Base-by-base conservation (phyloP, 2,113 vertebrate species). In the Zosterops japonicus region DNA sequence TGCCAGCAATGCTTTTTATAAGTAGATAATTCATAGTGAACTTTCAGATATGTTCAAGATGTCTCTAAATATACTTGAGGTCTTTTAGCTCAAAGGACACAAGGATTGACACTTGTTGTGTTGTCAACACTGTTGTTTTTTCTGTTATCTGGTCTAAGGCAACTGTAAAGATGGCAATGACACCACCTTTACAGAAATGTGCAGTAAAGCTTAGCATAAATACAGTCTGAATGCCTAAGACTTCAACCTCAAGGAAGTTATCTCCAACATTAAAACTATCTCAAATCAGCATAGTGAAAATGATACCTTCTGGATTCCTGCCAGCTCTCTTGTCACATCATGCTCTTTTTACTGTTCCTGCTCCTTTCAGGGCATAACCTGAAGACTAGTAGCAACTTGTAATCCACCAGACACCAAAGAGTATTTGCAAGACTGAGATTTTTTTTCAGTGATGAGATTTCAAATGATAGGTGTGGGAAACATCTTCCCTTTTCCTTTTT, bases 311-410 rank as follows among this genome's bases (percentile, higher is more conserved):
- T 95, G 93, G 80, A 88, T 83, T 94, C 31, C 41, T 92, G 85
- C 92, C 93, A 81, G 60, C 39, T 74, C 8, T 89, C 92, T 15
- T 93, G 95, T 96, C 85, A 61, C 36, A 61, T 93, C 88, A 90
- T 94, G 76, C 57, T 82, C 36, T 93, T 87, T 52, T 64, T 74
- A 24, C 44, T 52, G 41, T 78, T 95, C 18, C 0, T 1, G 18
- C 69, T 90, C 25, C 67, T 90, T 93, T 85, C 52, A 57, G 92
- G 72, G 21, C 65, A 92, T 87, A 96, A 94, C 60, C 94, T 61
- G 72, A 63, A 83, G 52, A 92, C 94, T 71, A 89, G 93, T 82
- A 92, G 80, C 76, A 90, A 92, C 92, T 69, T 94, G 94, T 84
- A 96, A 87, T 60, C 76, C 46, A 64, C 18, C 70, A 95, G 49